phyloP scores from a whole-genome alignment of 1,140 invertebrate genomes.

The Coelopa frigida region DNA sequence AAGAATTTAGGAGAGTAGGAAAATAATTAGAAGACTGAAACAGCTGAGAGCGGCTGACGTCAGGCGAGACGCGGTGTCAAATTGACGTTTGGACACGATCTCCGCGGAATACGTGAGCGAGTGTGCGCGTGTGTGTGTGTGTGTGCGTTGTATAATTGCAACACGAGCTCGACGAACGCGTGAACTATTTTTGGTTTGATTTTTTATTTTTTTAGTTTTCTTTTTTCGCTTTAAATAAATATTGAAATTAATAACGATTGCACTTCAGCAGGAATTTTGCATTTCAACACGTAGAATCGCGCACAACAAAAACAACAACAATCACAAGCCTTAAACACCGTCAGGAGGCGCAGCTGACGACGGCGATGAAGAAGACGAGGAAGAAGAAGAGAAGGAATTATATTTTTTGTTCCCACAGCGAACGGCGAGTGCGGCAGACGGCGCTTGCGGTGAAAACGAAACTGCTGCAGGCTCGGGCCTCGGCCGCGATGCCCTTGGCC shows the following conservation, averaged over 20 bases:
- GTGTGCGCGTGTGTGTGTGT: too few relatives aligned
- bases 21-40: too few relatives aligned
- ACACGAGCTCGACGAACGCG: too few relatives aligned
- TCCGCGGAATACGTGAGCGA: too few relatives aligned
- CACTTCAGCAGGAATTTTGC: slow-evolving; percentile 11
- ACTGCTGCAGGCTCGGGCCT: background rate
- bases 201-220: background rate
- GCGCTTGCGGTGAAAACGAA: background rate
- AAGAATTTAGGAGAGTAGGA: too few relatives aligned
- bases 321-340: background rate
- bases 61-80: too few relatives aligned
- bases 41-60: too few relatives aligned
- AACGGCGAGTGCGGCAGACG: background rate
- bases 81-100: too few relatives aligned
- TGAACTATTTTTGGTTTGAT: background rate
- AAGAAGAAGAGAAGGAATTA: background rate
- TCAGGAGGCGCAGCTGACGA: background rate
- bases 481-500: too few relatives aligned
- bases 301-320: too few relatives aligned
- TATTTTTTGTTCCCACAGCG: background rate
- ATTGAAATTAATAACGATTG: background rate
- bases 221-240: slow-evolving; percentile 1
- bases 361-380: background rate
- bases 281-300: slow-evolving; percentile 5
- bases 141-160: too few relatives aligned